These are phyloP conservation scores for Boulengeromyrus knoepffleri DNA, from an alignment of 2,113 vertebrate species.

Conservation along the genomic window DNA sequence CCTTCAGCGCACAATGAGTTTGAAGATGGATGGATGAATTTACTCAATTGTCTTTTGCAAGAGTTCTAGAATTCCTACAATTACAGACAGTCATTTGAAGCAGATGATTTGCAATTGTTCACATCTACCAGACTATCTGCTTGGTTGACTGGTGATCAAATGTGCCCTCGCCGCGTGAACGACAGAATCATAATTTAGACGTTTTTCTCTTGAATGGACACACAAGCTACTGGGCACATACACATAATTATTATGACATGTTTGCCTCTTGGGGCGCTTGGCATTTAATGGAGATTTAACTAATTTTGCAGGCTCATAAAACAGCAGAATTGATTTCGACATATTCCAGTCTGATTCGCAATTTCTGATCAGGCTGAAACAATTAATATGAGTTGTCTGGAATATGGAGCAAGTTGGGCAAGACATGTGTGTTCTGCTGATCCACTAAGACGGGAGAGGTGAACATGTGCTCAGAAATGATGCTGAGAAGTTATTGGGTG, in stretches of 20 bases:
- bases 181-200: background rate
- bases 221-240: background rate
- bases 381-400: background rate
- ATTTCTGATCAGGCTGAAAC: conserved; percentile 1
- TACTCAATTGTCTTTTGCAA: background rate
- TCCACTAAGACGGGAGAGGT: background rate
- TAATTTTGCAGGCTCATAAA: background rate
- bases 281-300: conserved; percentile 5
- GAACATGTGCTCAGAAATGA: background rate
- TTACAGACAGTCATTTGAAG: background rate
- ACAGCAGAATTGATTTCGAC: background rate
- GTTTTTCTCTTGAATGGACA: conserved; percentile 4
- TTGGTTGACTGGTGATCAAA: background rate
- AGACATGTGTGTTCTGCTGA: background rate
- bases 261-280: background rate
- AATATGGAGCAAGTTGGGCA: background rate
- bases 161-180: background rate
- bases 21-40: background rate
- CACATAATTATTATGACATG: background rate
- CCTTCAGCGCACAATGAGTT: background rate
- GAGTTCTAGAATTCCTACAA: background rate
- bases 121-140: background rate
- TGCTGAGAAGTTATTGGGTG: background rate
- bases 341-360: background rate
- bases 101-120: background rate